A percentile compares a stretch with the other conserved stretches of the same genome.
Conservation (phyloP, 2,113 vertebrate species). For the Colistium nudipinnis region DNA sequence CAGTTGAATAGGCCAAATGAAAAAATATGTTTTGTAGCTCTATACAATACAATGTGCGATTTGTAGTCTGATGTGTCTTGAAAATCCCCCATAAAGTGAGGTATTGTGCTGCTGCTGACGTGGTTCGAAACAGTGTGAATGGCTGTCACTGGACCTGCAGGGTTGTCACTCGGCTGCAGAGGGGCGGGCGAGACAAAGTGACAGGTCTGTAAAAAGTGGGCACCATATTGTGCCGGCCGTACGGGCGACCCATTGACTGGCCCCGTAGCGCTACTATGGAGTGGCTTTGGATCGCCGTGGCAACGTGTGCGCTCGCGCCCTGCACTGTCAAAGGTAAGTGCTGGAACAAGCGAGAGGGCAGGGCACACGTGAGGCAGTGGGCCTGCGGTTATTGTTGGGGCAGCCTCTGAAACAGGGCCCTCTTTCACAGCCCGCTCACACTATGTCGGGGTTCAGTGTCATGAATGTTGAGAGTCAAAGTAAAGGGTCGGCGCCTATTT, state of each 20-base stretch:
- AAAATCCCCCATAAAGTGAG: background rate
- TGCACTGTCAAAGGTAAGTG: slow-evolving; percentile 81
- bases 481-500: background rate
- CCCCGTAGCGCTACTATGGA: slow-evolving; percentile 69
- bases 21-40: too few species aligned
- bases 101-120: slow-evolving; percentile 24
- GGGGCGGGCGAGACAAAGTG: slow-evolving; percentile 58
- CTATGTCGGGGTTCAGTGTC: too few species aligned
- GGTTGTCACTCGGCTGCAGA: slow-evolving; percentile 63
- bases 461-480: background rate
- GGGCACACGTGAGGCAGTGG: slow-evolving; percentile 37
- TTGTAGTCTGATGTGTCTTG: background rate
- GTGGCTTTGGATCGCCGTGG: slow-evolving; percentile 79
- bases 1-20: too few species aligned
- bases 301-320: slow-evolving; percentile 72
- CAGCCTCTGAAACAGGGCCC: slow-evolving; percentile 22
- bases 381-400: slow-evolving; percentile 34
- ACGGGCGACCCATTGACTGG: slow-evolving; percentile 57
- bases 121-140: background rate
- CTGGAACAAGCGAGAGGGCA: slow-evolving; percentile 65
- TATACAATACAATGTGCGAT: too few species aligned
- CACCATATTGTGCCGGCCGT: slow-evolving; percentile 66
- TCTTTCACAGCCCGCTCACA: background rate
- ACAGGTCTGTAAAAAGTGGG: slow-evolving; percentile 45
- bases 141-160: slow-evolving; percentile 41